These are phyloP conservation scores for Xanthia icteritia DNA, from an alignment of 2,888 invertebrate species.

Conservation along the genomic window DNA sequence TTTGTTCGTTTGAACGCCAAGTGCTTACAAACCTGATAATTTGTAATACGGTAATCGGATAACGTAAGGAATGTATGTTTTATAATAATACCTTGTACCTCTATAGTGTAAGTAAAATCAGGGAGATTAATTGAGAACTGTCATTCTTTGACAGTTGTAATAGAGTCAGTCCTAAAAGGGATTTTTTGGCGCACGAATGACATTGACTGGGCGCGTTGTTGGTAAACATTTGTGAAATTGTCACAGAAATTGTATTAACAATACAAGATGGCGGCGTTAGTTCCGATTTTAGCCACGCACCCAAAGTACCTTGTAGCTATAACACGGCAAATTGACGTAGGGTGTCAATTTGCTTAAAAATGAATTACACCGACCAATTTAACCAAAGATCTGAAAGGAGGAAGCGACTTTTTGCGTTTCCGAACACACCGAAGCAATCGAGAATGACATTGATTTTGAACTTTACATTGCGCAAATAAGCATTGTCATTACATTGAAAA, in stretches of 20 bases:
- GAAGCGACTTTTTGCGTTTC: background rate
- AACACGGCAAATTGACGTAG: background rate
- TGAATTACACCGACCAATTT: background rate
- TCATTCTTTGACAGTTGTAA: background rate
- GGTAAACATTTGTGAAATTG: background rate
- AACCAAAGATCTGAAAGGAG: background rate
- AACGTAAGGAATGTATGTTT: background rate
- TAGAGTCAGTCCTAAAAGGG: background rate
- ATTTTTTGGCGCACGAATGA: background rate
- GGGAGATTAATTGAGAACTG: background rate
- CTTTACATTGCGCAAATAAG: slow-evolving; percentile 38
- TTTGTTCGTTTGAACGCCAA: slow-evolving; percentile 22
- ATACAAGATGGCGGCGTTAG: background rate
- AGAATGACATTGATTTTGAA: slow-evolving; percentile 43
- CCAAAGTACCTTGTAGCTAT: background rate
- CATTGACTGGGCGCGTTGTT: too few species aligned
- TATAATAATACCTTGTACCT: background rate
- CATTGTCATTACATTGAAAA: slow-evolving; percentile 19
- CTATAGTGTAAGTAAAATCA: background rate
- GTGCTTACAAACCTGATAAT: slow-evolving; percentile 26
- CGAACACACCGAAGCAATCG: background rate
- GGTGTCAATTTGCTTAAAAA: background rate
- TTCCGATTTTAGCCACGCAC: background rate
- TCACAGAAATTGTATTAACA: too few species aligned
- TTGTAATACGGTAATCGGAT: slow-evolving; percentile 5